These are phyloP conservation scores for Morelia viridis DNA, from an alignment of 2,797 vertebrate species.

Conservation along the genomic window DNA sequence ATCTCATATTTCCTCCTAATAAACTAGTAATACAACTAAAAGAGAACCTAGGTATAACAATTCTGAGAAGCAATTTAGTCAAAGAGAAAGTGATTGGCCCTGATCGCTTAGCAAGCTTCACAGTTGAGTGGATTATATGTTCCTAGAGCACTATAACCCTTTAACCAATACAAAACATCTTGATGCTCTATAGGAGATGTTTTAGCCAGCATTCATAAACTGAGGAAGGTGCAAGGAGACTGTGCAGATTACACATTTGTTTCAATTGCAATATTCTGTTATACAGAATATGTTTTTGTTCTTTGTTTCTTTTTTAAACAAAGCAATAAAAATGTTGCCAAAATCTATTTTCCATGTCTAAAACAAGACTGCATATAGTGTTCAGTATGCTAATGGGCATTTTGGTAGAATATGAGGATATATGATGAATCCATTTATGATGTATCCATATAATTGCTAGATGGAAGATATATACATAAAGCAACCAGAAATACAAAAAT, in stretches of 20 bases:
- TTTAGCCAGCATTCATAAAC: neutral
- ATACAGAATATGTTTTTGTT: too few species aligned
- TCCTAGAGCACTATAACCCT: neutral
- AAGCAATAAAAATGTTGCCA: neutral
- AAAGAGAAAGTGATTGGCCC: neutral
- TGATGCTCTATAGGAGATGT: neutral
- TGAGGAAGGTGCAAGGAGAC: neutral
- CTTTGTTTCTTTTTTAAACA: neutral
- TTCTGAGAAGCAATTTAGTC: neutral
- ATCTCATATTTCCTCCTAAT: neutral
- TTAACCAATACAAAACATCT: neutral
- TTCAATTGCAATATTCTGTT: neutral
- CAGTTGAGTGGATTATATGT: neutral
- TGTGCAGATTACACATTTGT: neutral
- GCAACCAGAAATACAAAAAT: neutral
- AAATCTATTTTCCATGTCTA: neutral
- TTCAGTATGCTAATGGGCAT: too few species aligned
- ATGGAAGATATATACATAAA: neutral
- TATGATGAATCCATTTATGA: neutral
- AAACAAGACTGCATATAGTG: neutral
- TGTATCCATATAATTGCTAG: neutral
- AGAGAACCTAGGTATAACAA: neutral
- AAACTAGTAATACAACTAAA: neutral
- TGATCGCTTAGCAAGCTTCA: neutral
- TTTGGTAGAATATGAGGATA: neutral